Evolutionary conservation across 2,113 vertebrate genomes (phyloP).

Genomic region (Noturus placidus): DNA sequence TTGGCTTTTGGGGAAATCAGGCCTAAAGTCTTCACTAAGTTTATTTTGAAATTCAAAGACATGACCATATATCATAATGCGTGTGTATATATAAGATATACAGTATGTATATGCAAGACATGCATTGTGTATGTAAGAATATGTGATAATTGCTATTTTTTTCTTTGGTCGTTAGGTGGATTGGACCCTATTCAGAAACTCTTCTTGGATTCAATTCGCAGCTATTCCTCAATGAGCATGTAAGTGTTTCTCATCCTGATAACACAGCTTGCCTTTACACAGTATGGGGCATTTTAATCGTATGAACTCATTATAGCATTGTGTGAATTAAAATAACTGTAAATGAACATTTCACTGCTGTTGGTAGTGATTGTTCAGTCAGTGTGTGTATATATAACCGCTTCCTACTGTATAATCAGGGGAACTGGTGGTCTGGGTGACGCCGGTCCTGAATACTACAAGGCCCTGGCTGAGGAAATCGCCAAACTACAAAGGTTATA

Average conservation of each 20-base stretch:
- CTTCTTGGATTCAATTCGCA: slow-evolving; percentile 88
- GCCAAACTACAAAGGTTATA: slow-evolving; percentile 84
- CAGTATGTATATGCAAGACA: background rate
- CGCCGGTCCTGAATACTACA: slow-evolving; percentile 81
- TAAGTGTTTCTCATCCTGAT: slow-evolving; percentile 64
- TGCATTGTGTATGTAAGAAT: slow-evolving; percentile 4
- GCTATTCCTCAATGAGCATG: slow-evolving; percentile 84
- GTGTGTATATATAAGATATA: background rate
- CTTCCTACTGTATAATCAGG: slow-evolving; percentile 61
- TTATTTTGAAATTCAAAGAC: background rate
- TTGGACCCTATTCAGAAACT: slow-evolving; percentile 92
- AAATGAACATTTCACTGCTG: background rate
- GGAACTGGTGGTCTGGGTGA: slow-evolving; percentile 79
- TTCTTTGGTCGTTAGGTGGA: slow-evolving; percentile 63
- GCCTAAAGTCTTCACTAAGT: background rate
- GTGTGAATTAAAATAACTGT: background rate
- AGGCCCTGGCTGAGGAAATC: slow-evolving; percentile 79
- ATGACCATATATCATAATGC: too few relatives aligned
- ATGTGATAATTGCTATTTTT: background rate
- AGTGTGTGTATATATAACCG: background rate
- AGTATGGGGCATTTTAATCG: background rate
- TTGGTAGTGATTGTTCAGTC: background rate
- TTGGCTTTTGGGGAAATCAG: background rate
- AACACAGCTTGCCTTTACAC: background rate
- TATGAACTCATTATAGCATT: background rate